A percentile compares a stretch with the other conserved stretches of the same genome.
These are phyloP conservation scores for Steinernema carpocapsae DNA, from an alignment of 2,888 invertebrate genomes.

Conservation along the genomic window DNA sequence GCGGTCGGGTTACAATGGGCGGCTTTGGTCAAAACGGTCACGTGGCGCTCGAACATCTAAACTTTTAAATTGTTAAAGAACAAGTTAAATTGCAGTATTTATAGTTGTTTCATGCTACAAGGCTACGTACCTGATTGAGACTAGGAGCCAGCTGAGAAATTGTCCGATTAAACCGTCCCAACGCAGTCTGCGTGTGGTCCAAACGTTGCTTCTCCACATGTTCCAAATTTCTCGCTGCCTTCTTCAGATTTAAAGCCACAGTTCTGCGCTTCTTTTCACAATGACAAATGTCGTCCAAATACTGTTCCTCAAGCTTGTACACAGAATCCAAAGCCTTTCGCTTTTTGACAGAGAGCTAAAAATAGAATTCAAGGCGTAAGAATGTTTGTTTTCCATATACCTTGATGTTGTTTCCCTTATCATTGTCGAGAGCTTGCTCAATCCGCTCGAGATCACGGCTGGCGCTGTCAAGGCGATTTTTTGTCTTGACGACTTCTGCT, in stretches of 20 bases:
- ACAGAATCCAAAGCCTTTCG: constrained; percentile 18
- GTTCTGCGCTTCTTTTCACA: constrained; percentile 10
- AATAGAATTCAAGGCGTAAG: not conserved
- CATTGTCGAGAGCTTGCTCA: constrained; percentile 47
- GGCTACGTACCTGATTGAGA: constrained; percentile 51
- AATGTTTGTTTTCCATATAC: not conserved
- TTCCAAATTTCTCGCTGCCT: constrained; percentile 56
- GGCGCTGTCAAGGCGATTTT: constrained; percentile 47
- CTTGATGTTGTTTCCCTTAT: constrained; percentile 40
- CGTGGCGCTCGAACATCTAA: constrained; percentile 57
- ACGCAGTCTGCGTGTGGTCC: constrained; percentile 57
- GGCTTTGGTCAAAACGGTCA: constrained; percentile 52
- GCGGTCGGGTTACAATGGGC: constrained; percentile 49
- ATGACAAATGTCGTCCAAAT: constrained; percentile 15
- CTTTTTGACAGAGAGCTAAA: constrained; percentile 10
- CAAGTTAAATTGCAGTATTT: no score
- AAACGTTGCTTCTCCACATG: constrained; percentile 57
- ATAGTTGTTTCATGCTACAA: no score
- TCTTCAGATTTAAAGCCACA: constrained; percentile 8
- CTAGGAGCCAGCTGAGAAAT: constrained; percentile 57
- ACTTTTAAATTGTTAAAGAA: not conserved
- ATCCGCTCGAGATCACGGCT: constrained; percentile 54
- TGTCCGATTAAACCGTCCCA: constrained; percentile 57
- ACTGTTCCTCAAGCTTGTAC: constrained; percentile 22
- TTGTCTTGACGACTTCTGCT: constrained; percentile 18